Evolutionary conservation across 1,140 invertebrate species (phyloP).

Genomic region (Physella acuta): DNA sequence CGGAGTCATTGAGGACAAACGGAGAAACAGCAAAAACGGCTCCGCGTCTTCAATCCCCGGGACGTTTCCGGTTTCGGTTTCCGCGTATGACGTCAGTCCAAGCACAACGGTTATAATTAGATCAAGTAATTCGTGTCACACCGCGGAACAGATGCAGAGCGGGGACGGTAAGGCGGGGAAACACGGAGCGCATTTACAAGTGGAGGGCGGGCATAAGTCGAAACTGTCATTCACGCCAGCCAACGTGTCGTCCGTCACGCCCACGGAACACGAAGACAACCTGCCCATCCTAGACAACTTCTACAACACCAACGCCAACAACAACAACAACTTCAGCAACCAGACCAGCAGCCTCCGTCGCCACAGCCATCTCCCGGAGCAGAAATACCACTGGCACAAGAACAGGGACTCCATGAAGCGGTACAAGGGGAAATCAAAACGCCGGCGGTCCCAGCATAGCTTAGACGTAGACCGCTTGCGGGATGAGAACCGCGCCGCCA

Average conservation of each 20-base stretch:
- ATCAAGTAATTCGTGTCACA: neutral
- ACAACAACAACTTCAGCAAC: slow-evolving; percentile 18
- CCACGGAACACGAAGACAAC: slow-evolving; percentile 17
- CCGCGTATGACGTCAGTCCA: too few relatives aligned
- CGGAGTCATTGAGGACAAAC: neutral
- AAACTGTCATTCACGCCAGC: neutral
- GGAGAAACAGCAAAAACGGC: slow-evolving; percentile 1
- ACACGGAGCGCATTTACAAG: neutral
- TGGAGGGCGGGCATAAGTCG: neutral
- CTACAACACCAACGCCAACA: neutral
- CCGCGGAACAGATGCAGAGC: neutral
- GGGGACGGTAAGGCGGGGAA: neutral
- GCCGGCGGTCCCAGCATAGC: slow-evolving; percentile 17
- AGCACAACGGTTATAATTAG: neutral
- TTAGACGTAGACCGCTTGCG: slow-evolving; percentile 31
- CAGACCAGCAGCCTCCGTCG: neutral
- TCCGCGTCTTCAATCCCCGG: neutral
- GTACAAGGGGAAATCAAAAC: slow-evolving; percentile 9
- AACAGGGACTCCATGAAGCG: slow-evolving; percentile 19
- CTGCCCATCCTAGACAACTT: slow-evolving; percentile 7
- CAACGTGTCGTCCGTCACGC: neutral
- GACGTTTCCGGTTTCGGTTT: neutral
- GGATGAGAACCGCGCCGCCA: slow-evolving; percentile 39
- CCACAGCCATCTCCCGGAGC: neutral
- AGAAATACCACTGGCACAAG: slow-evolving; percentile 18